Evolutionary conservation across 1,140 invertebrate species (phyloP).

Genomic region (Akabosia matsudoensis): DNA sequence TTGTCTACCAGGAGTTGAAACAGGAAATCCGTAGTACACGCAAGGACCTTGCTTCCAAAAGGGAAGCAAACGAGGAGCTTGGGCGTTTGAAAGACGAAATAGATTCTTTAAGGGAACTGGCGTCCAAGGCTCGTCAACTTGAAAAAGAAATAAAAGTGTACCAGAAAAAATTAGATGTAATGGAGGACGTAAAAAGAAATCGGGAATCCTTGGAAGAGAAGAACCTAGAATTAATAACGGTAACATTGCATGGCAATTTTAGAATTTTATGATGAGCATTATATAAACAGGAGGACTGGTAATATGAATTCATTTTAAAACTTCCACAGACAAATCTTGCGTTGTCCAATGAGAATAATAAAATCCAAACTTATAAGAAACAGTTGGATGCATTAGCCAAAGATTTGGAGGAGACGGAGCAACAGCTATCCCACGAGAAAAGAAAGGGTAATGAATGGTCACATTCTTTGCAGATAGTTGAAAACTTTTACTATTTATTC

Average conservation of each 20-base stretch:
- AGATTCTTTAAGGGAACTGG: constrained; percentile 83
- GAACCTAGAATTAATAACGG: constrained; percentile 65
- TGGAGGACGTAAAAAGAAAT: constrained; percentile 81
- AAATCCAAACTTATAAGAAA: constrained; percentile 39
- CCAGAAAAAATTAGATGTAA: constrained; percentile 92
- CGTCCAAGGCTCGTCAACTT: constrained; percentile 78
- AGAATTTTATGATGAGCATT: not conserved
- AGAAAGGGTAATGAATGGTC: constrained; percentile 35
- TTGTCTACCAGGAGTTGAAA: constrained; percentile 37
- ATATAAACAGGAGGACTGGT: not conserved
- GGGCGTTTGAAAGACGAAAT: constrained; percentile 84
- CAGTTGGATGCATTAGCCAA: constrained; percentile 43
- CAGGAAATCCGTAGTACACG: constrained; percentile 40
- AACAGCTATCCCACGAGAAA: constrained; percentile 42
- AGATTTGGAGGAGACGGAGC: constrained; percentile 42
- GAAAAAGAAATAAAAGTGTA: constrained; percentile 83
- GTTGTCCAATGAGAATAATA: constrained; percentile 40
- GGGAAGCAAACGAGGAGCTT: constrained; percentile 64
- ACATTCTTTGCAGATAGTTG: not conserved
- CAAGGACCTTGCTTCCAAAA: constrained; percentile 33
- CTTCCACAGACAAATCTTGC: constrained; percentile 36
- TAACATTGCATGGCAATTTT: constrained; percentile 14
- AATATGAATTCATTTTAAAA: not conserved
- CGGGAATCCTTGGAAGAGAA: constrained; percentile 85
- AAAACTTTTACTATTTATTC: not conserved